Percentiles rank a stretch among this genome's conserved stretches.
phyloP scores from a whole-genome alignment of 2,113 vertebrate species.

The Chaetura pelagica region DNA sequence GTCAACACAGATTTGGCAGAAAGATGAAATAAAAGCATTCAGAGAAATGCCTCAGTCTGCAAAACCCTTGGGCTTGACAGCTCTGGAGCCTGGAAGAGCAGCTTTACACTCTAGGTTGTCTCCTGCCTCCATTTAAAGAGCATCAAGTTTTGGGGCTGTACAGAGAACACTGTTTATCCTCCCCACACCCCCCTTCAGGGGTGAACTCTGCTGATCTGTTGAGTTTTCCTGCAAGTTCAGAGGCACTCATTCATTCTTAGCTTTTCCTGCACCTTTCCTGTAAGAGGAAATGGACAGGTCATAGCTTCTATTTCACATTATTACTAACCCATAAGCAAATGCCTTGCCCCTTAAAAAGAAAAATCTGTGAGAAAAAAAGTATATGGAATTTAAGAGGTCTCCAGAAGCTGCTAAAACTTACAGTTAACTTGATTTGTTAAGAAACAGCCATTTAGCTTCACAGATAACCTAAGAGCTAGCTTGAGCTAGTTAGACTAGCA shows the following conservation, averaged over 20 bases:
- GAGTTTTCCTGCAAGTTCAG: not conserved
- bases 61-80: conserved; percentile 4
- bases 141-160: not conserved
- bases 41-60: not conserved
- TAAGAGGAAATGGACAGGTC: not conserved
- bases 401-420: not conserved
- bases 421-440: not conserved
- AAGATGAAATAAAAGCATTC: conserved; percentile 30
- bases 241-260: not conserved
- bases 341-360: too few species aligned
- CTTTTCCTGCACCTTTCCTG: not conserved
- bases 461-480: not conserved
- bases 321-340: not conserved
- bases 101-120: not conserved
- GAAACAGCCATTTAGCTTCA: not conserved
- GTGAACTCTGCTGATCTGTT: not conserved
- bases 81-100: not conserved
- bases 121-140: not conserved
- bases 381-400: not conserved
- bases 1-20: conserved; percentile 39
- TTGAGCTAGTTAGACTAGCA: not conserved
- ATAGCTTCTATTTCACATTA: not conserved
- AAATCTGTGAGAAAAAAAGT: not conserved
- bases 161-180: not conserved
- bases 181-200: not conserved